Evolutionary conservation across 2,113 vertebrate species (phyloP).

Genomic region (Oryzias woworae): DNA sequence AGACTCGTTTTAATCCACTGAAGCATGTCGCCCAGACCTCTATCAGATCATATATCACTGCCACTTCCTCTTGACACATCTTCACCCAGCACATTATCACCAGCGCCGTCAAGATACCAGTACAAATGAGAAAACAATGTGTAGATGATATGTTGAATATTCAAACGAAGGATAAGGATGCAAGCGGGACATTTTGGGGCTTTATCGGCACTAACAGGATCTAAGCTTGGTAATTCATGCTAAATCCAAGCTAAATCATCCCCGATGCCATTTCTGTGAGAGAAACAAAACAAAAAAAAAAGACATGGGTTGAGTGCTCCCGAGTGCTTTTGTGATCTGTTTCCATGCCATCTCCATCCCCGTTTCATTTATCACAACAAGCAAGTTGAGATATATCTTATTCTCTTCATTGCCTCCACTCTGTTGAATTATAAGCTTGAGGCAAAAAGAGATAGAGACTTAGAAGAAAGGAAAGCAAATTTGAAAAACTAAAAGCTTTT

Average conservation of each 20-base stretch:
- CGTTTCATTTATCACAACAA: conserved; percentile 60
- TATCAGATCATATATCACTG: conserved; percentile 69
- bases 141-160: conserved; percentile 73
- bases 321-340: conserved; percentile 53
- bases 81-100: conserved; percentile 58
- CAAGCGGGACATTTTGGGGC: conserved; percentile 70
- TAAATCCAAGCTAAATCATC: conserved; percentile 70
- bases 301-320: conserved; percentile 53
- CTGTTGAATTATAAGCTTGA: conserved; percentile 41
- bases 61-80: conserved; percentile 62
- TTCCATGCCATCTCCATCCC: conserved; percentile 52
- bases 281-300: conserved; percentile 16
- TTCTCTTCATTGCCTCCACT: conserved; percentile 42
- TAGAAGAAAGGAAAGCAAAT: conserved; percentile 43
- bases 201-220: conserved; percentile 74
- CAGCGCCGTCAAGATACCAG: conserved; percentile 61
- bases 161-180: conserved; percentile 70
- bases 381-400: conserved; percentile 55
- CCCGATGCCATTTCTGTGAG: conserved; percentile 41
- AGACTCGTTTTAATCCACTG: conserved; percentile 53
- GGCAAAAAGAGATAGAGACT: conserved; percentile 42
- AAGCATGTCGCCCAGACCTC: conserved; percentile 48
- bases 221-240: conserved; percentile 74
- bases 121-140: conserved; percentile 72
- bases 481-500: conserved; percentile 25